Conservation (phyloP, 2,888 invertebrate species). For the Pardosa pseudoannulata region DNA sequence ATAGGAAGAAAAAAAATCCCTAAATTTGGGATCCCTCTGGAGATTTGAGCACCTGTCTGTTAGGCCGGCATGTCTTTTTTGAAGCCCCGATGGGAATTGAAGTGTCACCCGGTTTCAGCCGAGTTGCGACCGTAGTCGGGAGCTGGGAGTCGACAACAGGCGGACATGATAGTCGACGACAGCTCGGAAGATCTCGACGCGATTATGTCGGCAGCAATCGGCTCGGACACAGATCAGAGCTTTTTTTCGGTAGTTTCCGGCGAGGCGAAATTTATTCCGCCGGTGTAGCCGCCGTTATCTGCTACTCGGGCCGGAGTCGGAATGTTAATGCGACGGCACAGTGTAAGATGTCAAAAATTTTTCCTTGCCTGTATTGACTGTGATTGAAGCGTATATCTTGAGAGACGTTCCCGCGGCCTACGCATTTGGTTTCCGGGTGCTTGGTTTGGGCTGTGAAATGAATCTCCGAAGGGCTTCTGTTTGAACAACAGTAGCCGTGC, state of each 20-base stretch:
- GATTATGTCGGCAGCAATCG: slow-evolving; percentile 62
- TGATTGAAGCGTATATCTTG: slow-evolving; percentile 27
- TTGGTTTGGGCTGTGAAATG: too few relatives aligned
- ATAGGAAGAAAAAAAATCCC: too few relatives aligned
- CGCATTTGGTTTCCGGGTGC: slow-evolving; percentile 22
- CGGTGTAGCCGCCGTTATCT: slow-evolving; percentile 43
- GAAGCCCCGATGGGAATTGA: slow-evolving; percentile 55
- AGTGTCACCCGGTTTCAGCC: slow-evolving; percentile 43
- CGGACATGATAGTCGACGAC: slow-evolving; percentile 46
- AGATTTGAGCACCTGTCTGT: slow-evolving; percentile 25
- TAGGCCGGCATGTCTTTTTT: slow-evolving; percentile 3
- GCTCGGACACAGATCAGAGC: slow-evolving; percentile 48
- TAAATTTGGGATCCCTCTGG: too few relatives aligned
- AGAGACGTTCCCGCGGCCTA: slow-evolving; percentile 14
- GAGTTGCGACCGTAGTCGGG: slow-evolving; percentile 9
- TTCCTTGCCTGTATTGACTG: slow-evolving; percentile 20
- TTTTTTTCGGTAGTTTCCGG: slow-evolving; percentile 4
- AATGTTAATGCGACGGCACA: slow-evolving; percentile 62
- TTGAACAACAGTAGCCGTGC: too few relatives aligned
- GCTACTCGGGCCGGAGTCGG: slow-evolving; percentile 6
- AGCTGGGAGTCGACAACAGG: neutral
- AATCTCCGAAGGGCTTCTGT: neutral
- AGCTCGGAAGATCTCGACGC: slow-evolving; percentile 28
- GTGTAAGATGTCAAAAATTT: slow-evolving; percentile 59
- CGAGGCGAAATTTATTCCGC: slow-evolving; percentile 21